phyloP scores from a whole-genome alignment of 1,140 invertebrate genomes.

The Phenacoccus solenopsis region DNA sequence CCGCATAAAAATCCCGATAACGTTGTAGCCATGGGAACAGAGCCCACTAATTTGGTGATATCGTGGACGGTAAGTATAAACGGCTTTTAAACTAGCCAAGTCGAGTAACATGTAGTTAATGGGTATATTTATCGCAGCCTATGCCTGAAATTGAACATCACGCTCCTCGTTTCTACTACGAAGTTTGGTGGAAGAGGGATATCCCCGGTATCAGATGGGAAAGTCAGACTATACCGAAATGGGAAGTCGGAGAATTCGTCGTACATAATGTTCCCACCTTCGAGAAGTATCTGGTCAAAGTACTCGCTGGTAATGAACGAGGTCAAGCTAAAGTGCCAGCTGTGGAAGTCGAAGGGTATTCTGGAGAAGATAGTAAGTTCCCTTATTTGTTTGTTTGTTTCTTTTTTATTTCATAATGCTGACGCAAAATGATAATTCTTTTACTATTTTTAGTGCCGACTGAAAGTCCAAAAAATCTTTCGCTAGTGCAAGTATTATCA shows the following conservation, averaged over 20 bases:
- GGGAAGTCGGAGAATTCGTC: conserved; percentile 49
- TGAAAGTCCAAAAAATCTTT: conserved; percentile 74
- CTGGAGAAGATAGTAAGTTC: conserved; percentile 72
- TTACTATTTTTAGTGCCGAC: conserved; percentile 47
- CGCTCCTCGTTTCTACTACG: conserved; percentile 82
- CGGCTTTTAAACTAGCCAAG: neutral
- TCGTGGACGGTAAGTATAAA: conserved; percentile 82
- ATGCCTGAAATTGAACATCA: conserved; percentile 97
- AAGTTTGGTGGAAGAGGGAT: conserved; percentile 73
- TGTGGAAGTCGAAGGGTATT: conserved; percentile 74
- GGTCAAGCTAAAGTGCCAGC: conserved; percentile 77
- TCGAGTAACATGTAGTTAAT: neutral
- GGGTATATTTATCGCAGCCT: conserved; percentile 44
- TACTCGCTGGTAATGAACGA: conserved; percentile 77
- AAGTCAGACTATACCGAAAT: conserved; percentile 60
- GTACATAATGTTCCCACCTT: conserved; percentile 84
- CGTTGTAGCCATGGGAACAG: conserved; percentile 76
- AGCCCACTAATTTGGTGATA: conserved; percentile 83
- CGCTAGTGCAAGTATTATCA: conserved; percentile 53
- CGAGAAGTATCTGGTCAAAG: conserved; percentile 79
- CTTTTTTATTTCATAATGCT: neutral
- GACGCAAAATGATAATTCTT: conserved; percentile 5
- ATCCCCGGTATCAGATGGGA: conserved; percentile 59
- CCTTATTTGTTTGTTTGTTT: neutral
- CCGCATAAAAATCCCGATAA: conserved; percentile 92